A percentile compares a stretch with the other conserved stretches of the same genome.
phyloP scores from a whole-genome alignment of 2,113 vertebrate genomes.

The Rhinolophus ferrumequinum region DNA sequence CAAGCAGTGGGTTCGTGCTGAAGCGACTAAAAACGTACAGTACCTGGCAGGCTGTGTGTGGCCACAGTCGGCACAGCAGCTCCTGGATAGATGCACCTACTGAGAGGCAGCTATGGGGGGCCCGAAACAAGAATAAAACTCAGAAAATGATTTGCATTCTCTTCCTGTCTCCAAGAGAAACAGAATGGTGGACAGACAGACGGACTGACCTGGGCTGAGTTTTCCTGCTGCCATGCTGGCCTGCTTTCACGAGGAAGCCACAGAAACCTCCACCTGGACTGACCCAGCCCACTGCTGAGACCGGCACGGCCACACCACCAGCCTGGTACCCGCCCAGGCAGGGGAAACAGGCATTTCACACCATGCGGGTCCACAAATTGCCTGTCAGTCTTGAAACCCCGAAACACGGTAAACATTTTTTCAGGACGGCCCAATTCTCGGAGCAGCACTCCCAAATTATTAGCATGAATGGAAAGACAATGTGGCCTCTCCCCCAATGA shows the following conservation, averaged over 20 bases:
- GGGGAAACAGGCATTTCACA: background rate
- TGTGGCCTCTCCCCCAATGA: too few relatives aligned
- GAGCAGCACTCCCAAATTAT: background rate
- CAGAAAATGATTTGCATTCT: accelerated
- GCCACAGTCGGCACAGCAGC: accelerated
- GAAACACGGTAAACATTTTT: background rate
- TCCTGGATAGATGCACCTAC: background rate
- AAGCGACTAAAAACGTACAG: background rate
- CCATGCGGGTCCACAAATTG: background rate
- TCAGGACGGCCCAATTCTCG: background rate
- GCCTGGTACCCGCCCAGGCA: accelerated
- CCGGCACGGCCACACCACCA: background rate
- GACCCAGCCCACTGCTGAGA: too few relatives aligned
- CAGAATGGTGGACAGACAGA: background rate
- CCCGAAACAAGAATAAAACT: accelerated
- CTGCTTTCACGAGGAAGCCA: background rate
- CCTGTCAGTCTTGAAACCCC: background rate
- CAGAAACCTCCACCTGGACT: background rate
- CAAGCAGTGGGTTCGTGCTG: background rate
- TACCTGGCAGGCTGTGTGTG: accelerated
- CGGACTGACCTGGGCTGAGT: background rate
- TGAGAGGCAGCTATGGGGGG: accelerated
- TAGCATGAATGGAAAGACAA: background rate
- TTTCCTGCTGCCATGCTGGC: background rate
- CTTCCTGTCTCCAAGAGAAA: background rate